Evolutionary conservation across 2,888 invertebrate genomes (phyloP), one percentile per base, ranked within the genome.

Genomic region (Rosalia funebris): DNA sequence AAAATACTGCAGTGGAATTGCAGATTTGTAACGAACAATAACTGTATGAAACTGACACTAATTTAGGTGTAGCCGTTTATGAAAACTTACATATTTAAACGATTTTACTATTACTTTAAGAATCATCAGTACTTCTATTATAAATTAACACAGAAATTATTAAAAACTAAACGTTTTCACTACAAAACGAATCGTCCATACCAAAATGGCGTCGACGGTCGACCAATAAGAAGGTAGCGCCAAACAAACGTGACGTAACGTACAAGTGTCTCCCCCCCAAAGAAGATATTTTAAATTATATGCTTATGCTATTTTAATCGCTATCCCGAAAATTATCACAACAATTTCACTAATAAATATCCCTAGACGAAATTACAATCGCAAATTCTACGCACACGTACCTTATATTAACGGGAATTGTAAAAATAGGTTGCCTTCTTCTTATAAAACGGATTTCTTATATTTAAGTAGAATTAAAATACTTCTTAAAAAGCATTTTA

Each of bases 161-260:
- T 71, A 74, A 76, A 75, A 77, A 77, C 75, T 75, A 79, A 79
- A 74, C 75, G 72, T 74, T 74, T 75, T 72, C 75, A 73, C 76
- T 78, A 76, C 76, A 72, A 75, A 76, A 70, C 75, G 73, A 72
- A 76, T 62, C 56, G 59, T 62, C 55, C 59, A 59, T 66, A 48
- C n/a, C 59, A 60, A 62, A 59, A 63, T 62, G 63, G 63, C 65
- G 65, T 62, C 65, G 36, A 52, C 47, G 16, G 17, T 17, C 52
- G 54, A 62, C 63, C 63, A 65, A 57, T 61, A 25, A 56, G 57
- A 25, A 52, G 7, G 32, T 37, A 58, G 63, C 66, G 63, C 63
- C 57, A 63, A 63, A n/a, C n/a, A n/a, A n/a, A 54, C 57, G 46
- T 70, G 69, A 70, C 70, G 69, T 79, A 79, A 79, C 65, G 56